phyloP scores from a whole-genome alignment of 92 coral and sea anemone species.

The Ricordea florida region DNA sequence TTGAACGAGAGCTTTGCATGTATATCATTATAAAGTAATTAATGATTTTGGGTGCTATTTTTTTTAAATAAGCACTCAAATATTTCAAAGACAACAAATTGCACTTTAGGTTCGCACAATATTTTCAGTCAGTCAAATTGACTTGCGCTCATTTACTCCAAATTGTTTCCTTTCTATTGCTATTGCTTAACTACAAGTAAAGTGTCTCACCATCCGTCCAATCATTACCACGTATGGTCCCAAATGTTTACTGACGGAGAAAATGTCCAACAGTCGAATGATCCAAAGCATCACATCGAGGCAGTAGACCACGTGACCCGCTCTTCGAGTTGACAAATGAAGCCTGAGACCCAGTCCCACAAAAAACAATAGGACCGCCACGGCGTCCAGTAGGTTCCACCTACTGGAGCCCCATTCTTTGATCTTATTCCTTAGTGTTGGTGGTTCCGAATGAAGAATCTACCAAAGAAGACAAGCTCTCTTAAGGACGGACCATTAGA shows the following conservation, averaged over 20 bases:
- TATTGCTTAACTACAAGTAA: background rate
- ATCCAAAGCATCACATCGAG: conserved; percentile 93
- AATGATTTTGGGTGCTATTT: too few species aligned
- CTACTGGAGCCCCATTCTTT: conserved; percentile 89
- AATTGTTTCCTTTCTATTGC: too few species aligned
- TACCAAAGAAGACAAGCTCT: too few species aligned
- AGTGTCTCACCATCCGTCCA: conserved; percentile 85
- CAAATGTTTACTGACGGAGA: conserved; percentile 84
- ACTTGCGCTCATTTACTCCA: too few species aligned
- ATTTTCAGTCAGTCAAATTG: too few species aligned
- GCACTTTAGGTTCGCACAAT: background rate
- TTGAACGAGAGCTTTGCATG: too few species aligned
- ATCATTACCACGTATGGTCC: conserved; percentile 95
- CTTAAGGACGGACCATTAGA: too few species aligned
- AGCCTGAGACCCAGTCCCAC: conserved; percentile 80
- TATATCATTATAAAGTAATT: too few species aligned
- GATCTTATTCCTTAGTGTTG: conserved; percentile 49
- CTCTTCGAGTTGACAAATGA: conserved; percentile 56
- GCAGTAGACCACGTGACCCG: conserved; percentile 90
- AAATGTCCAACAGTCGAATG: conserved; percentile 78
- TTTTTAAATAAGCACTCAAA: background rate
- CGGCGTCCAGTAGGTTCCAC: conserved; percentile 86
- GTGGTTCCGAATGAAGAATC: conserved; percentile 79
- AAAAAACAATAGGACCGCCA: conserved; percentile 80
- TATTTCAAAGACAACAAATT: background rate